Conservation (phyloP, 2,888 invertebrate species). For the Ligdia adustata region DNA sequence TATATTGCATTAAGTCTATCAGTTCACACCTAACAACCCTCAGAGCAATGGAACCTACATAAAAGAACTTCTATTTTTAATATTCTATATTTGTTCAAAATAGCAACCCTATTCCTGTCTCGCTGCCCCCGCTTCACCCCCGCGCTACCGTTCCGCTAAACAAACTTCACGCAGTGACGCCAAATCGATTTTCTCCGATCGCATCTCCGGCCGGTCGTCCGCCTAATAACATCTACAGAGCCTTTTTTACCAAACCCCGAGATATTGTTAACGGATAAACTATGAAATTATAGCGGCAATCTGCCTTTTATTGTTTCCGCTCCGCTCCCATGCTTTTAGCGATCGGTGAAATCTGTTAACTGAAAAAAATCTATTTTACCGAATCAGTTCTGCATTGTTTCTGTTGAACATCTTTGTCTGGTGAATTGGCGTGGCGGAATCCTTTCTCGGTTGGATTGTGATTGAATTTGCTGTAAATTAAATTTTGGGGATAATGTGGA, state of each 20-base stretch:
- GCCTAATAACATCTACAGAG: conserved; percentile 72
- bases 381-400: conserved; percentile 78
- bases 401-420: conserved; percentile 77
- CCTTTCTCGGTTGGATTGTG: conserved; percentile 55
- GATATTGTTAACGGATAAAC: conserved; percentile 74
- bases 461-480: conserved; percentile 63
- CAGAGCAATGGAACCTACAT: no score
- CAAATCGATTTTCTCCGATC: conserved; percentile 77
- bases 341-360: conserved; percentile 63
- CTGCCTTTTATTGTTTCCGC: conserved; percentile 66
- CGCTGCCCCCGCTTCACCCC: conserved; percentile 27
- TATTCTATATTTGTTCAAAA: no score
- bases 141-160: conserved; percentile 75
- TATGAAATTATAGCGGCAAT: conserved; percentile 74
- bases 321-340: conserved; percentile 60
- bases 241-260: conserved; percentile 66
- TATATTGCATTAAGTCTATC: no score
- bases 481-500: conserved; percentile 61
- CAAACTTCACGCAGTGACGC: conserved; percentile 78
- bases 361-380: conserved; percentile 64
- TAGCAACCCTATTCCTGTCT: conserved; percentile 21
- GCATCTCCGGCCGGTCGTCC: conserved; percentile 68
- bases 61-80: no score
- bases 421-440: conserved; percentile 63
- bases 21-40: no score